Evolutionary conservation across 1,140 invertebrate genomes (phyloP).

Genomic region (Apis dorsata): DNA sequence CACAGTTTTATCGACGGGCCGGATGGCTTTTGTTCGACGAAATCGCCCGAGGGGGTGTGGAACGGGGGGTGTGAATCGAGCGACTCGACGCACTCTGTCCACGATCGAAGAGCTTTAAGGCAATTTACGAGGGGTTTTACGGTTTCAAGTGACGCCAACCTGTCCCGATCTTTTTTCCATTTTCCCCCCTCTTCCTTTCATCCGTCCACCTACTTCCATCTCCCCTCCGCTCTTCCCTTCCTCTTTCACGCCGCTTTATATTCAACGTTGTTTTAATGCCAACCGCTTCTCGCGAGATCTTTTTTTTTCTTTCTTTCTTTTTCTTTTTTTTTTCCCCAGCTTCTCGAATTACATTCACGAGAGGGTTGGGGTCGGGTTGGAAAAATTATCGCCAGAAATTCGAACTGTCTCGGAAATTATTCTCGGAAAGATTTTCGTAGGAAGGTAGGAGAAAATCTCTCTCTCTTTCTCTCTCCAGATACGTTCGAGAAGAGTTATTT

Average conservation of each 20-base stretch:
- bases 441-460: not conserved
- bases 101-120: slow-evolving; percentile 47
- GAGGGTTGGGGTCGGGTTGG: not conserved
- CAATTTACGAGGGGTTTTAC: slow-evolving; percentile 52
- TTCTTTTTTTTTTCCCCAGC: not conserved
- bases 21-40: slow-evolving; percentile 59
- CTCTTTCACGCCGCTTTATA: slow-evolving; percentile 1
- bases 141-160: slow-evolving; percentile 44
- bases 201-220: not conserved
- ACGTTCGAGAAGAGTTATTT: too few species aligned
- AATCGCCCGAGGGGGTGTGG: slow-evolving; percentile 53
- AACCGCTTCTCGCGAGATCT: not conserved
- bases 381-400: not conserved
- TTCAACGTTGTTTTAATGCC: slow-evolving; percentile 42
- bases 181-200: not conserved
- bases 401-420: not conserved
- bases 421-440: too few species aligned
- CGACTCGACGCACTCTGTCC: slow-evolving; percentile 34
- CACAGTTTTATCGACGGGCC: slow-evolving; percentile 68
- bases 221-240: not conserved
- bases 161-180: slow-evolving; percentile 30
- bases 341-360: not conserved
- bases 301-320: not conserved
- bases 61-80: slow-evolving; percentile 33
- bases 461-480: not conserved